Base-by-base conservation (phyloP, 1,140 invertebrate genomes). In the Hermatobates lingyangjiaoensis region DNA sequence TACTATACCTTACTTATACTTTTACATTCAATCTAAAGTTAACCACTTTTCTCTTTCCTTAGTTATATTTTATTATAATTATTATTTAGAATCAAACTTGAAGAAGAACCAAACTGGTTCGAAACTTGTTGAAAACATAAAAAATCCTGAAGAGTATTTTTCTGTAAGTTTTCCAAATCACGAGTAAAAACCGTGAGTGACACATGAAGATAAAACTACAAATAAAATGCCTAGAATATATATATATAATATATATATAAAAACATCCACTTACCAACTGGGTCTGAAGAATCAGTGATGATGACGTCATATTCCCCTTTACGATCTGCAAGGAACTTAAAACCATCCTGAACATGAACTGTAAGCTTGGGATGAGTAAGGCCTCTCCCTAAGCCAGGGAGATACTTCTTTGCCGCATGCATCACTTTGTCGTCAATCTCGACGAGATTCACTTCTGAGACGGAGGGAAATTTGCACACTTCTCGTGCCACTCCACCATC, bases 271-370 rank as follows among this genome's bases (percentile, higher is more conserved):
- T 63, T 61, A 79, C 80, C 94, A 34, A 95, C 74, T 15, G 93
- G 94, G 71, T 98, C 94, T 27, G 90, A 94, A 42, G 91, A 95
- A 64, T 99, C 95, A 0, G 95, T 98, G 28, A 99, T 96, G 49
- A 99, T 94, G 24, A 98, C 83, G 70, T 98, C 94, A 68, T 92
- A 98, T 68, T 88, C 78, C 27, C 79, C 73, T 45, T 72, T 70
- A 58, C 93, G 88, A 30, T 83, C 74, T 56, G 83, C 81, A 74
- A 99, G 83, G 64, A 91, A 98, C 58, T 94, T 81, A 62, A 94
- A 92, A 0, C 95, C 95, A 66, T 98, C 94, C 1, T 84, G 86
- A 40, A 97, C 79, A 58, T 85, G 76, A 1, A 98, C 62, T 0
- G 69, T 80, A 1, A 98, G 63, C 66, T 96, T 96, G 1, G 82